Conservation (phyloP, 2,888 invertebrate genomes). For the Noctuana brunneofusca region DNA sequence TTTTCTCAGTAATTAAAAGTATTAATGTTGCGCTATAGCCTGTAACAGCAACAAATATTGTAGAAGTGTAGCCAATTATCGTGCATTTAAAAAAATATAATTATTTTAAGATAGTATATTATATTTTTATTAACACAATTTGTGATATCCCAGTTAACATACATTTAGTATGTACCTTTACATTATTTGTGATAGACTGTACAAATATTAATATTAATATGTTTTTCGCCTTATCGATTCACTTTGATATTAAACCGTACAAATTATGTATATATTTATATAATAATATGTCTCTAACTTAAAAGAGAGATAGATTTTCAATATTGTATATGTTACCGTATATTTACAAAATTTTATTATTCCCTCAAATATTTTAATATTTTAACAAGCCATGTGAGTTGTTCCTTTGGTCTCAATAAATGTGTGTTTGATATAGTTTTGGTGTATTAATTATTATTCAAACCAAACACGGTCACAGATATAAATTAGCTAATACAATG, state of each 20-base stretch:
- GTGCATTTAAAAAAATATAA: conserved; percentile 14
- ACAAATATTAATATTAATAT: neutral
- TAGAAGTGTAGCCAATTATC: conserved; percentile 4
- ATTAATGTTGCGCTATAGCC: neutral
- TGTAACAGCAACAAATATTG: neutral
- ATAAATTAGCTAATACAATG: too few relatives aligned
- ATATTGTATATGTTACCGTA: neutral
- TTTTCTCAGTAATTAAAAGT: neutral
- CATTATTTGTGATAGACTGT: neutral
- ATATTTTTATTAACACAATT: neutral
- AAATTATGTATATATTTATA: too few relatives aligned
- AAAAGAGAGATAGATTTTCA: neutral
- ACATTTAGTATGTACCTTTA: neutral
- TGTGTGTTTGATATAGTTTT: neutral
- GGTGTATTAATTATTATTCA: neutral
- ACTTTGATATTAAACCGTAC: neutral
- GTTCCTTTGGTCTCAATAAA: conserved; percentile 21
- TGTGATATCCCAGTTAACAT: conserved; percentile 2
- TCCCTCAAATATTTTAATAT: neutral
- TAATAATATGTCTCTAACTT: too few relatives aligned
- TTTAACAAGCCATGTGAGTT: conserved; percentile 11
- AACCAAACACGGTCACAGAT: neutral
- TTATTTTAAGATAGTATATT: neutral
- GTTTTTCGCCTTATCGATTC: neutral
- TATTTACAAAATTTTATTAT: neutral